Percentiles rank a stretch among this genome's conserved stretches.
Evolutionary conservation across 2,797 vertebrate genomes (phyloP).

Genomic region (Hylomyscus alleni): DNA sequence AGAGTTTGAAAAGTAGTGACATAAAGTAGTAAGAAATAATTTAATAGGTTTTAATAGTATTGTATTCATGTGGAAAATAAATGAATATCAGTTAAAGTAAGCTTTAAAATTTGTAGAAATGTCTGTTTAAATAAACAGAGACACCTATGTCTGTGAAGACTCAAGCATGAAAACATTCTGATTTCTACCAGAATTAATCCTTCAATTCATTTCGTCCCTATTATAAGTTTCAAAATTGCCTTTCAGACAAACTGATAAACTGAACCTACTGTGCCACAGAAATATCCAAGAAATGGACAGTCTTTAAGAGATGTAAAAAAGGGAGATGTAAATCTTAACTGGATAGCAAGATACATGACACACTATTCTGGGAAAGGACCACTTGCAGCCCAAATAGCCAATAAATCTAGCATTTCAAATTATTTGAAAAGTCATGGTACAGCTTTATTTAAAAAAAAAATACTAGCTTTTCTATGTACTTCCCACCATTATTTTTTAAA

Average conservation of each 20-base stretch:
- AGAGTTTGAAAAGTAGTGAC: neutral
- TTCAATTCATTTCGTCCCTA: neutral
- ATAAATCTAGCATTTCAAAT: constrained; percentile 20
- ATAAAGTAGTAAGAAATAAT: neutral
- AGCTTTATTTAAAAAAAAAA: constrained; percentile 7
- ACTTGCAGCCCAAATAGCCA: neutral
- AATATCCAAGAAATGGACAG: neutral
- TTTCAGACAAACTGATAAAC: neutral
- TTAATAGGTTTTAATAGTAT: neutral
- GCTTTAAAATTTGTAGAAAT: constrained; percentile 20
- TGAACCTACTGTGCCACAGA: neutral
- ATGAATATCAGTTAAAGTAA: neutral
- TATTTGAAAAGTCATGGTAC: neutral
- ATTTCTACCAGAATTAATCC: neutral
- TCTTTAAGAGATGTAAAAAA: neutral
- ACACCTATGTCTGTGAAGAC: neutral
- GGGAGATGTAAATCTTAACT: neutral
- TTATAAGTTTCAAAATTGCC: constrained; percentile 53
- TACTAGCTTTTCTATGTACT: neutral
- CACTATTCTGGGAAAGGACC: neutral
- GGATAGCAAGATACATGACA: neutral
- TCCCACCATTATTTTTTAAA: neutral
- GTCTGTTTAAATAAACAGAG: neutral
- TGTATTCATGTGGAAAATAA: constrained; percentile 32
- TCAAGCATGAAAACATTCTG: neutral